Evolutionary conservation across 2,888 invertebrate species (phyloP), one percentile per base, ranked within the genome.

Genomic region (Acleris literana): DNA sequence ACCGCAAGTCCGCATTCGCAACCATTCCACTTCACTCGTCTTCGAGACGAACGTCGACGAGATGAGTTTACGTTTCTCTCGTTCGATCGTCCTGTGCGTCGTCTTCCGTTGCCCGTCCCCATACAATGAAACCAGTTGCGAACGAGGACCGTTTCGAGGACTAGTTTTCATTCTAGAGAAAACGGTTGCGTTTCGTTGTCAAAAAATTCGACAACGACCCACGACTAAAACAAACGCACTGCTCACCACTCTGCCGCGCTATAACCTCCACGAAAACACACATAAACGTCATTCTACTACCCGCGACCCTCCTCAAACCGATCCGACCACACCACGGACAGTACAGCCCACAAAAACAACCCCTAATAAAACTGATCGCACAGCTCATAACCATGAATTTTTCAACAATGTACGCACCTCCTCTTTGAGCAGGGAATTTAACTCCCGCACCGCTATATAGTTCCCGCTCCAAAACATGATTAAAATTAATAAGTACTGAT

Each of bases 391-490:
- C 89, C 90, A 91, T 79, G 73, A 87, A 87, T 86, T 82, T 81
- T 79, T 76, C 75, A 84, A 83, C 83, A 82, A 83, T 82, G 84
- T 87, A 87, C 87, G 80, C 93, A 96, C 97, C 94, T 96, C 95
- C 87, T 96, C 96, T 81, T 95, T 95, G 71, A 97, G 94, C 78
- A 97, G 93, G 76, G 94, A 94, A 85, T 96, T 96, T 84, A 97
- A 94, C 88, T 96, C 95, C 77, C 95, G 94, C 75, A 95, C 95
- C 74, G 93, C 93, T 81, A 94, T 93, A 85, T 94, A 94, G 91
- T 96, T 96, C 84, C 94, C 95, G 85, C 95, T 95, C 97, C 97
- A 97, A 94, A 96, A 97, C 97, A 97, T 97, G 87, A 88, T 94
- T 87, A 85, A 85, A 88, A 86, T 83, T 85, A 87, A 85, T 87